Percentiles rank a stretch among this genome's conserved stretches.
phyloP scores from a whole-genome alignment of 2,888 invertebrate genomes.

The Sphecodes monilicornis region DNA sequence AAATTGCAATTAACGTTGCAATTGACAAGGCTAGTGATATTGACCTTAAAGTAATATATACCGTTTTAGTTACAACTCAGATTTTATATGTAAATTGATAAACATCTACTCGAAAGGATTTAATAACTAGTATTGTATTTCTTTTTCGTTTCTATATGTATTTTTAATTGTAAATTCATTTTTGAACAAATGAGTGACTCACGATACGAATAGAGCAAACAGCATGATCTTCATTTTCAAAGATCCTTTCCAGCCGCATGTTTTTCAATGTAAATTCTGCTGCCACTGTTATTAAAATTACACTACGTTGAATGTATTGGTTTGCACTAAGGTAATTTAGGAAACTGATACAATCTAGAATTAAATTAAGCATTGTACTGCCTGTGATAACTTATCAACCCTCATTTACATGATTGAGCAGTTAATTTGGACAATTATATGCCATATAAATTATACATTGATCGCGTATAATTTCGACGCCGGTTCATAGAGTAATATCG shows the following conservation, averaged over 20 bases:
- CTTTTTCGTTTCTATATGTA: not conserved
- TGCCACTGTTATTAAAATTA: conserved; percentile 32
- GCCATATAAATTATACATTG: conserved; percentile 11
- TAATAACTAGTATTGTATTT: not conserved
- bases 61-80: conserved; percentile 22
- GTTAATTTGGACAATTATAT: conserved; percentile 18
- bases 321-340: conserved; percentile 28
- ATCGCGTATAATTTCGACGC: conserved; percentile 23
- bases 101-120: conserved; percentile 51
- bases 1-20: not conserved
- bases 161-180: not conserved
- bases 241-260: conserved; percentile 47
- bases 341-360: conserved; percentile 32
- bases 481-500: conserved; percentile 12
- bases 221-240: not conserved
- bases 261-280: conserved; percentile 46
- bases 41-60: conserved; percentile 25
- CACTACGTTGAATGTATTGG: conserved; percentile 32
- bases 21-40: conserved; percentile 15
- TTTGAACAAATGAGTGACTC: not conserved
- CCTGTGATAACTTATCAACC: conserved; percentile 39
- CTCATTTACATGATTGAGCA: conserved; percentile 27
- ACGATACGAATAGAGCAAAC: not conserved
- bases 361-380: conserved; percentile 35
- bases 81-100: conserved; percentile 52